Conservation (phyloP, 2,113 vertebrate genomes). For the Poicephalus meyeri region DNA sequence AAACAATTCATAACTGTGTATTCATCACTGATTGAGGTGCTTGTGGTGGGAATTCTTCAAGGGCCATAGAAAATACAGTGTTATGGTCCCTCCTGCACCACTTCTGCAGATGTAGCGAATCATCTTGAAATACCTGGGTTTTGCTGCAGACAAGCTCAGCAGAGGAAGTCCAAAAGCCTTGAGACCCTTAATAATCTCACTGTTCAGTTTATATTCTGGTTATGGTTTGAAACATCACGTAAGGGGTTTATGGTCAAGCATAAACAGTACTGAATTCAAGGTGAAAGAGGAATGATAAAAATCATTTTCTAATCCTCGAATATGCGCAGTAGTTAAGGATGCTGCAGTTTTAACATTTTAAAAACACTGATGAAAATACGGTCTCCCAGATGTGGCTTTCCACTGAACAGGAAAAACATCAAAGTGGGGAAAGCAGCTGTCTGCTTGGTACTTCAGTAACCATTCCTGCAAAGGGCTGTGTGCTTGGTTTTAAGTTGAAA, state of each 20-base stretch:
- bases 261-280: not conserved
- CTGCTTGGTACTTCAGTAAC: not conserved
- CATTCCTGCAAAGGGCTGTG: not conserved
- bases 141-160: not conserved
- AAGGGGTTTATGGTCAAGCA: not conserved
- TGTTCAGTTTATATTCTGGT: not conserved
- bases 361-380: not conserved
- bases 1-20: not conserved
- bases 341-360: not conserved
- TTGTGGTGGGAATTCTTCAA: not conserved
- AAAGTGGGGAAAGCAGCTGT: not conserved
- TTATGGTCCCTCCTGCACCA: not conserved
- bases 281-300: not conserved
- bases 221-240: not conserved
- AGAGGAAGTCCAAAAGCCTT: not conserved
- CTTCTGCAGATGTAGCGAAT: not conserved
- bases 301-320: not conserved
- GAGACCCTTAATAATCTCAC: not conserved
- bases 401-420: not conserved
- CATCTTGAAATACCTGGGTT: not conserved
- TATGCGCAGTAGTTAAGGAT: not conserved
- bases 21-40: not conserved
- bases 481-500: not conserved
- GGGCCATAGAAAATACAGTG: not conserved
- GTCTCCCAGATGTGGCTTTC: not conserved